These are phyloP conservation scores for Peromyscus maniculatus DNA, from an alignment of 2,113 vertebrate species.

Conservation along the genomic window DNA sequence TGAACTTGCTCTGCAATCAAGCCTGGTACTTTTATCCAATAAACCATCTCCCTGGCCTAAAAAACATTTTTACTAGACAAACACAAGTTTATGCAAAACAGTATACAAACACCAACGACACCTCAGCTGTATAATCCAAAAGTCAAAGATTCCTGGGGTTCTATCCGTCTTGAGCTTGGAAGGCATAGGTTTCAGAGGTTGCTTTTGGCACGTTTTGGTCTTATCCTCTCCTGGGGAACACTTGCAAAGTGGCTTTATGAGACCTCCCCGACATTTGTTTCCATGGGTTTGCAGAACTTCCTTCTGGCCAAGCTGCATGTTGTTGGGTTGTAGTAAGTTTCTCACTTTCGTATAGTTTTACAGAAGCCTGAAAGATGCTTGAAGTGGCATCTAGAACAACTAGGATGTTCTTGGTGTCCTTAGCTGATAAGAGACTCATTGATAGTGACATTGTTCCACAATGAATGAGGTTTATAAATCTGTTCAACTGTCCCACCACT, in stretches of 20 bases:
- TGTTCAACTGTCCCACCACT: constrained; percentile 95
- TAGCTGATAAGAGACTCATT: constrained; percentile 86
- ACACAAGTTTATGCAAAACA: background rate
- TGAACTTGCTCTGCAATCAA: background rate
- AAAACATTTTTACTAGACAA: background rate
- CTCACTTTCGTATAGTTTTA: background rate
- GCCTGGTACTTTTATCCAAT: background rate
- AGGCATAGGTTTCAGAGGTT: background rate
- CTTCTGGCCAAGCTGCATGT: background rate
- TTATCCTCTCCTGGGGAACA: background rate
- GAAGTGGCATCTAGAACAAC: background rate
- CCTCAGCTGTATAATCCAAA: background rate
- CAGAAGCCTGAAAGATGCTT: background rate
- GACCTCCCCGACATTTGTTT: background rate
- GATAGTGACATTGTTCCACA: constrained; percentile 91
- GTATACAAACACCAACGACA: background rate
- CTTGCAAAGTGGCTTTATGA: background rate
- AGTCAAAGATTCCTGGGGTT: background rate
- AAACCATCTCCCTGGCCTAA: background rate
- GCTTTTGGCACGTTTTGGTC: background rate
- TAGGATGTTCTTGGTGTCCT: background rate
- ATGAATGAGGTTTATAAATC: constrained; percentile 92
- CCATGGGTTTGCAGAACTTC: background rate
- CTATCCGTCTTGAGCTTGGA: background rate
- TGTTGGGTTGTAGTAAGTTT: background rate